These are phyloP conservation scores for Parauchenoglanis punctatus DNA, from an alignment of 2,797 vertebrate genomes.

Conservation along the genomic window DNA sequence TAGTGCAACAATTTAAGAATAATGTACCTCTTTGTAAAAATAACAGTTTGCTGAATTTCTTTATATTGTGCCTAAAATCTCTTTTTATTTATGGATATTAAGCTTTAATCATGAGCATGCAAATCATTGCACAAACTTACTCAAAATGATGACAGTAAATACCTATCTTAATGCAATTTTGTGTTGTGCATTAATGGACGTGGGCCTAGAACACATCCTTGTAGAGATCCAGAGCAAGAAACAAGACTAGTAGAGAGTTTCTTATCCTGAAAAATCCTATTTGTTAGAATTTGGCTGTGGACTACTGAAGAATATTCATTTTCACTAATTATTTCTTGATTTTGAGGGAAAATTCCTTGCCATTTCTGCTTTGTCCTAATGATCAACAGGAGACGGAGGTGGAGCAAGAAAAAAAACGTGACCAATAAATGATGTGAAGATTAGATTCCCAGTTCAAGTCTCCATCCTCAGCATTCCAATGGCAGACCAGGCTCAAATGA, in stretches of 20 bases:
- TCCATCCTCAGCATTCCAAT: not conserved
- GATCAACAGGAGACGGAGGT: not conserved
- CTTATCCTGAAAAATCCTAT: not conserved
- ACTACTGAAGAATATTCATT: not conserved
- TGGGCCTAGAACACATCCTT: not conserved
- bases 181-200: not conserved
- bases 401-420: not conserved
- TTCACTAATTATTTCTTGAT: not conserved
- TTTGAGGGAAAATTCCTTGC: not conserved
- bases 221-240: not conserved
- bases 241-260: not conserved
- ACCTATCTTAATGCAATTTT: not conserved
- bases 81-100: not conserved
- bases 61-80: not conserved
- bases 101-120: not conserved
- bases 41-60: not conserved
- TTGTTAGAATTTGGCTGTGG: not conserved
- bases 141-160: not conserved
- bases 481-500: not conserved
- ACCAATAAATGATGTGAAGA: not conserved
- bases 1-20: too few species aligned
- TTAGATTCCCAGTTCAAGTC: not conserved
- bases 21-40: not conserved
- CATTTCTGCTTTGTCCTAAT: not conserved
- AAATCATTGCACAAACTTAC: not conserved